Conservation (phyloP, 2,113 vertebrate genomes). For the Peucedramus taeniatus region DNA sequence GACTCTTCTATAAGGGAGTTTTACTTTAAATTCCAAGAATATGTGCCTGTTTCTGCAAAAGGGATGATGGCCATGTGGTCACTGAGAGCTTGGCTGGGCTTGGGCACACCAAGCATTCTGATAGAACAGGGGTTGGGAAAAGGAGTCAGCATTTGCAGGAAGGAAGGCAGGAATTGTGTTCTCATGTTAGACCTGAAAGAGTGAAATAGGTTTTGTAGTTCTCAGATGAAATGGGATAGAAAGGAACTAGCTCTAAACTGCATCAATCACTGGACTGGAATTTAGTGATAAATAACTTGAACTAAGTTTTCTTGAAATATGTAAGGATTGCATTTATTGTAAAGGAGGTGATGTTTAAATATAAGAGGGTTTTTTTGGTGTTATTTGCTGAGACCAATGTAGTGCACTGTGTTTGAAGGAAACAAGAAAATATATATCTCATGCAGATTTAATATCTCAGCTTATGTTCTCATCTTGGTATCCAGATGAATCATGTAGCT, state of each 20-base stretch:
- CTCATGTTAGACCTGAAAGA: not conserved
- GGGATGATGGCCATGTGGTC: not conserved
- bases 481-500: not conserved
- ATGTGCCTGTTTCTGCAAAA: not conserved
- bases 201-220: not conserved
- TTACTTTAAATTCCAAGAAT: not conserved
- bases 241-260: not conserved
- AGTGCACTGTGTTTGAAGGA: not conserved
- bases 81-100: not conserved
- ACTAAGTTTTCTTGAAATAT: not conserved
- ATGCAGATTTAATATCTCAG: not conserved
- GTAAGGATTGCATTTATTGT: not conserved
- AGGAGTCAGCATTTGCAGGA: not conserved
- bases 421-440: not conserved
- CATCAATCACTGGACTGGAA: not conserved
- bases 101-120: not conserved
- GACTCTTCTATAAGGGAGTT: not conserved
- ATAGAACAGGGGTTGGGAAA: not conserved
- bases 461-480: not conserved
- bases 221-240: not conserved
- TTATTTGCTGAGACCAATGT: not conserved
- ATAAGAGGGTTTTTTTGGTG: rapidly evolving
- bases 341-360: not conserved
- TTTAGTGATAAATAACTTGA: not conserved
- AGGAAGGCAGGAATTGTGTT: not conserved